Conservation (phyloP, 1,140 invertebrate genomes). For the Geopemphigus sp. region DNA sequence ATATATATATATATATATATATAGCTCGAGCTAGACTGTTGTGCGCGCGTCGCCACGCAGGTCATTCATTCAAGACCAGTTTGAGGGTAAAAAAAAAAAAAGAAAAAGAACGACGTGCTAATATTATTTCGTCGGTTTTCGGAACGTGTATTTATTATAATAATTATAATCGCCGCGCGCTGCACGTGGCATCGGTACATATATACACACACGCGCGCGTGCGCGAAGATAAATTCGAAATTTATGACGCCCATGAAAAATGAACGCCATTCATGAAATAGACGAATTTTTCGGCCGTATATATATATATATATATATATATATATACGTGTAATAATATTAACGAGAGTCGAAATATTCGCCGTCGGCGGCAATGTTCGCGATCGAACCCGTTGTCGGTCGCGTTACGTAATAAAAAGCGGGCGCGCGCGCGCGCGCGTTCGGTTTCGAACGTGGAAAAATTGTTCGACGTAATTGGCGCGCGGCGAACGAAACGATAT, state of each 20-base stretch:
- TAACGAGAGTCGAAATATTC: too few relatives aligned
- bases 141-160: background rate
- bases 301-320: too few relatives aligned
- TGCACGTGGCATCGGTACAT: background rate
- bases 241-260: too few relatives aligned
- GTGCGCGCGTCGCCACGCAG: background rate
- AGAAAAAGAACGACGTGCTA: constrained; percentile 7
- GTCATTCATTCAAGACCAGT: constrained; percentile 35
- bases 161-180: background rate
- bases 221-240: background rate
- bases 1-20: background rate
- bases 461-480: too few relatives aligned
- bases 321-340: too few relatives aligned
- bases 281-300: background rate
- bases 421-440: too few relatives aligned
- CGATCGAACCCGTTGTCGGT: too few relatives aligned
- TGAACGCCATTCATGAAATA: background rate
- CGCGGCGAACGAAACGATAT: too few relatives aligned
- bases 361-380: too few relatives aligned
- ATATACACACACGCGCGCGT: too few relatives aligned
- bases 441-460: too few relatives aligned
- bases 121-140: background rate
- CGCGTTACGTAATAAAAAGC: too few relatives aligned
- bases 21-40: background rate
- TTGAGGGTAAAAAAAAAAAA: constrained; percentile 2